Percentiles rank a stretch among this genome's conserved stretches.
Evolutionary conservation across 2,888 invertebrate genomes (phyloP).

Genomic region (Carterocephalus palaemon): DNA sequence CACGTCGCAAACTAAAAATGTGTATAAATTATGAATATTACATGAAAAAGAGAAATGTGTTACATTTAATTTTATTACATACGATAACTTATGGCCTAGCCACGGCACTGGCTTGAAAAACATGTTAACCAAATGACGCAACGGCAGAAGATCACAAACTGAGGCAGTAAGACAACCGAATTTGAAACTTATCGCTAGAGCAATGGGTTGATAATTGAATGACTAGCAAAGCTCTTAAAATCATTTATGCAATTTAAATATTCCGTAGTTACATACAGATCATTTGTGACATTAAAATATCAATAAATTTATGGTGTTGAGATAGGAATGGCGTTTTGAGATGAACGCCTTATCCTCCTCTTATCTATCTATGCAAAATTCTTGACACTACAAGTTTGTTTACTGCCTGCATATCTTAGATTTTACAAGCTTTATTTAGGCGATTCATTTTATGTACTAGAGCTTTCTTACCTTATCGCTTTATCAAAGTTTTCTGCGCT

Average conservation of each 20-base stretch:
- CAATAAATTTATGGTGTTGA: slow-evolving; percentile 74
- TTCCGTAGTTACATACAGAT: slow-evolving; percentile 72
- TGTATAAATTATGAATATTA: slow-evolving; percentile 78
- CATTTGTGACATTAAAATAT: slow-evolving; percentile 78
- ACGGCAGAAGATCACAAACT: slow-evolving; percentile 34
- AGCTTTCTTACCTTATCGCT: slow-evolving; percentile 1
- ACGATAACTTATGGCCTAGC: slow-evolving; percentile 76
- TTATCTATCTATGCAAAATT: slow-evolving; percentile 54
- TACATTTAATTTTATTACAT: slow-evolving; percentile 79
- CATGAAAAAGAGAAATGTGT: slow-evolving; percentile 78
- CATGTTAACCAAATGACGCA: slow-evolving; percentile 46
- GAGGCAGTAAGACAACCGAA: slow-evolving; percentile 11
- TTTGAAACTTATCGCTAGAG: slow-evolving; percentile 18
- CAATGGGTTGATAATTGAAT: slow-evolving; percentile 33
- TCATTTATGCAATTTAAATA: slow-evolving; percentile 40
- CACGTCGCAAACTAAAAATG: slow-evolving; percentile 73
- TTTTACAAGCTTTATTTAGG: slow-evolving; percentile 24
- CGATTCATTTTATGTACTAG: slow-evolving; percentile 17
- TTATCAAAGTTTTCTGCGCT: slow-evolving; percentile 1
- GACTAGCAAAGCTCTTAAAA: slow-evolving; percentile 33
- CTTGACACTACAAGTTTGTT: slow-evolving; percentile 37
- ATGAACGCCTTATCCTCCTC: slow-evolving; percentile 45
- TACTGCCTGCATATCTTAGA: slow-evolving; percentile 28
- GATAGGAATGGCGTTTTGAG: slow-evolving; percentile 62
- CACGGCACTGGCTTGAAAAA: slow-evolving; percentile 69